phyloP scores from a whole-genome alignment of 2,888 invertebrate species.

The Camptogramma bilineatum region DNA sequence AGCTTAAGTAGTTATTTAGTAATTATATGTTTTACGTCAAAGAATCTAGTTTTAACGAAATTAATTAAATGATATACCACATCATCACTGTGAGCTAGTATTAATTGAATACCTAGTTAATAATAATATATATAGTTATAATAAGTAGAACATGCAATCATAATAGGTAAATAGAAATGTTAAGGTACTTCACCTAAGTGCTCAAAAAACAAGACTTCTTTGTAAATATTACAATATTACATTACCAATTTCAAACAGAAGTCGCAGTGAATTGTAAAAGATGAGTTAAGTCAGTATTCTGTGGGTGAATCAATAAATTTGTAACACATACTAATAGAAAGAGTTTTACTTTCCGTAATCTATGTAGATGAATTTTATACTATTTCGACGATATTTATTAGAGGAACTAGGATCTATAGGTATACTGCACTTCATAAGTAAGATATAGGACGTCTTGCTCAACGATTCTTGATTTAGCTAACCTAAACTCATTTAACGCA shows the following conservation, averaged over 20 bases:
- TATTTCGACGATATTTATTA: too few species aligned
- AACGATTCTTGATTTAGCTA: too few species aligned
- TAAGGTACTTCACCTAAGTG: constrained; percentile 17
- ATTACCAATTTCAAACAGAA: constrained; percentile 5
- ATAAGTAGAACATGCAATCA: constrained; percentile 21
- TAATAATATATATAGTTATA: constrained; percentile 16
- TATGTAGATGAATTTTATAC: background rate
- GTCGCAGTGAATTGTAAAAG: constrained; percentile 5
- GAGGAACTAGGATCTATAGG: too few species aligned
- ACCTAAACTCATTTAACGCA: too few species aligned
- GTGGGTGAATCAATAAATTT: constrained; percentile 38
- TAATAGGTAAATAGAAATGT: background rate
- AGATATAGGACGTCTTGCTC: too few species aligned
- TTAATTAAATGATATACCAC: constrained; percentile 56
- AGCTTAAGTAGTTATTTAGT: background rate
- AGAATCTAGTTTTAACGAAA: constrained; percentile 16
- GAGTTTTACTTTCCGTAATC: constrained; percentile 19
- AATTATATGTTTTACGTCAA: background rate
- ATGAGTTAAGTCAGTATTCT: constrained; percentile 1
- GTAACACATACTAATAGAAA: constrained; percentile 32
- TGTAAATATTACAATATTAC: constrained; percentile 33
- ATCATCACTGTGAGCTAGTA: constrained; percentile 70
- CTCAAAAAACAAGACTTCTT: constrained; percentile 25
- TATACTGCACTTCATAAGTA: too few species aligned
- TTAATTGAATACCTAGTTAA: constrained; percentile 38